Conservation (phyloP, 2,113 vertebrate species). For the Clupea harengus region DNA sequence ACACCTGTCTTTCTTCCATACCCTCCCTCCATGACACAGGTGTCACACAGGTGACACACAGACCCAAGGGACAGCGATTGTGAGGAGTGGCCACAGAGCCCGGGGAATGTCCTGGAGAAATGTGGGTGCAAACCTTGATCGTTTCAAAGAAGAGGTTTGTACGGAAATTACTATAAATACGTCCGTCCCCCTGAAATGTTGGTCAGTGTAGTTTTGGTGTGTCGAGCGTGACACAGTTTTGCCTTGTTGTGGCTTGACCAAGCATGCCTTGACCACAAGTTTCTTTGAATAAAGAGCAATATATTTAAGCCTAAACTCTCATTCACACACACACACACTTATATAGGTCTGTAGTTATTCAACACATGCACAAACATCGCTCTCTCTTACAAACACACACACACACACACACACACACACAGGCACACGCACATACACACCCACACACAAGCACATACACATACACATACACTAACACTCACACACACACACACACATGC, state of each 20-base stretch:
- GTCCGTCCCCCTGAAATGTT: not conserved
- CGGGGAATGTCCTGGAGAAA: not conserved
- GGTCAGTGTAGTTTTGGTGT: not conserved
- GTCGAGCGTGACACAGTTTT: not conserved
- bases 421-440: not conserved
- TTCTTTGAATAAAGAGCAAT: not conserved
- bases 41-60: too few relatives aligned
- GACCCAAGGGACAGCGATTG: too few relatives aligned
- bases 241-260: not conserved
- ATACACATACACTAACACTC: not conserved
- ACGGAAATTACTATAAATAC: too few relatives aligned
- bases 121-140: not conserved
- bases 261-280: not conserved
- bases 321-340: not conserved
- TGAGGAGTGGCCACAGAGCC: not conserved
- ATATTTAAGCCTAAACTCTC: not conserved
- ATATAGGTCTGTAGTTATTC: not conserved
- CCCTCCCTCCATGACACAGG: too few relatives aligned
- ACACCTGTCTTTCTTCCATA: too few relatives aligned
- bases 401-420: conserved; percentile 8
- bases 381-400: not conserved
- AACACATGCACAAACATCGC: conserved; percentile 2
- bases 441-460: not conserved
- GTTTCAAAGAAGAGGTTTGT: too few relatives aligned
- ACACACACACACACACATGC: conserved; percentile 30